Evolutionary conservation across 2,888 invertebrate species (phyloP).

Genomic region (Sclerodermus sp.): DNA sequence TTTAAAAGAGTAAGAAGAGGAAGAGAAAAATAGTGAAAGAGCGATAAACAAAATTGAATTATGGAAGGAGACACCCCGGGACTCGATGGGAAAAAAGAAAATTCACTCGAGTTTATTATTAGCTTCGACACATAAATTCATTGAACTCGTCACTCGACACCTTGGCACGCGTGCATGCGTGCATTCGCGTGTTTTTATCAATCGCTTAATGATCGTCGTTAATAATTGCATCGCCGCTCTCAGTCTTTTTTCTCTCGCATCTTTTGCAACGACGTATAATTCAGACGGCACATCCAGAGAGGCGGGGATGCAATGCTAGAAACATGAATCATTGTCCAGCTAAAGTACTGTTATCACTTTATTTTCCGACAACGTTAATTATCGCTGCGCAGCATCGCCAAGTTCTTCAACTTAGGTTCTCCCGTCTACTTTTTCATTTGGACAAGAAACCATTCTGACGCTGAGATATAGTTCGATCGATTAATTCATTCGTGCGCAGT

Average conservation of each 20-base stretch:
- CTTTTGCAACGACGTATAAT: constrained; percentile 14
- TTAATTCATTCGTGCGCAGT: no score
- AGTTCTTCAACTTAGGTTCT: no score
- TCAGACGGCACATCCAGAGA: constrained; percentile 10
- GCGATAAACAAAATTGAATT: no score
- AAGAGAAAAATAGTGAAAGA: no score
- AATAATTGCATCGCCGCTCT: constrained; percentile 12
- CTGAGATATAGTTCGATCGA: no score
- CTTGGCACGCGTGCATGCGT: not conserved
- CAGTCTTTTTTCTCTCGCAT: not conserved
- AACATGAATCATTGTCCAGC: constrained; percentile 24
- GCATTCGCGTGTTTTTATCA: not conserved
- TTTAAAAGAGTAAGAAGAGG: no score
- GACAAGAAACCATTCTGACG: no score
- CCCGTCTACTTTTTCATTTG: no score
- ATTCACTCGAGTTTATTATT: no score
- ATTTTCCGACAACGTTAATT: constrained; percentile 23
- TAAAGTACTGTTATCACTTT: constrained; percentile 24
- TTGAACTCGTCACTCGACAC: not conserved
- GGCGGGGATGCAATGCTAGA: constrained; percentile 19
- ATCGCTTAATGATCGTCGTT: constrained; percentile 17
- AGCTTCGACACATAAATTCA: no score
- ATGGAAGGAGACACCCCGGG: no score
- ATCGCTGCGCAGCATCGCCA: constrained; percentile 2
- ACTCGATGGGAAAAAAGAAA: no score